A percentile compares a stretch with the other conserved stretches of the same genome.
phyloP scores from a whole-genome alignment of 2,113 vertebrate genomes.

The Platycercus adscitus region DNA sequence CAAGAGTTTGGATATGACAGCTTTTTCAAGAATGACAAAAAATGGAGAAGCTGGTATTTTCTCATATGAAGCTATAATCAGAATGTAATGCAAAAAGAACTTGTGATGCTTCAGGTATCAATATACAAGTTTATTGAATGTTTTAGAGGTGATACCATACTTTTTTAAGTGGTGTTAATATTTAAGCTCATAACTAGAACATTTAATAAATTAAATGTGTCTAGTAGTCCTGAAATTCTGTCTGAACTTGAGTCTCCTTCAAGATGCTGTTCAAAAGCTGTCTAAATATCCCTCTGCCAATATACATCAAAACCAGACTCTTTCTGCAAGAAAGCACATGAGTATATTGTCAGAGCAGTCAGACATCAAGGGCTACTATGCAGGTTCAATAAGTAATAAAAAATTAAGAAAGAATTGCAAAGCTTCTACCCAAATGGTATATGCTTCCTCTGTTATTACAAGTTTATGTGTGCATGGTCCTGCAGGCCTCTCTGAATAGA shows the following conservation, averaged over 20 bases:
- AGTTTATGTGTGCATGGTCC: not conserved
- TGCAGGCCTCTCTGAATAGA: not conserved
- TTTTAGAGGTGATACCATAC: not conserved
- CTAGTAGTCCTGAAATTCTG: not conserved
- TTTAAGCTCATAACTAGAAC: not conserved
- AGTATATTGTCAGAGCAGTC: not conserved
- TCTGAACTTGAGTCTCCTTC: conserved; percentile 35
- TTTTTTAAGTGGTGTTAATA: not conserved
- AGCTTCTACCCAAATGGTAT: not conserved
- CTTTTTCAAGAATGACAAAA: not conserved
- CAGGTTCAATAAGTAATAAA: not conserved
- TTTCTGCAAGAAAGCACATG: conserved; percentile 74
- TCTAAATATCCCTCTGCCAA: conserved; percentile 88
- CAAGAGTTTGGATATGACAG: not conserved
- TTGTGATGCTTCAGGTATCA: not conserved
- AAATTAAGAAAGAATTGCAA: not conserved
- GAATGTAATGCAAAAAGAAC: not conserved
- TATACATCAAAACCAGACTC: conserved; percentile 86
- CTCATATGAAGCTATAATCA: not conserved
- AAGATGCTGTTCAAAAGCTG: conserved; percentile 88
- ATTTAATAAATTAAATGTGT: not conserved
- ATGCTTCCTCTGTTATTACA: not conserved
- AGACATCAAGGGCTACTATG: not conserved
- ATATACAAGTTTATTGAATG: not conserved
- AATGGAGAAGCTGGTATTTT: not conserved